These are phyloP conservation scores for Cephus cinctus DNA, from an alignment of 1,140 invertebrate genomes.

Conservation along the genomic window DNA sequence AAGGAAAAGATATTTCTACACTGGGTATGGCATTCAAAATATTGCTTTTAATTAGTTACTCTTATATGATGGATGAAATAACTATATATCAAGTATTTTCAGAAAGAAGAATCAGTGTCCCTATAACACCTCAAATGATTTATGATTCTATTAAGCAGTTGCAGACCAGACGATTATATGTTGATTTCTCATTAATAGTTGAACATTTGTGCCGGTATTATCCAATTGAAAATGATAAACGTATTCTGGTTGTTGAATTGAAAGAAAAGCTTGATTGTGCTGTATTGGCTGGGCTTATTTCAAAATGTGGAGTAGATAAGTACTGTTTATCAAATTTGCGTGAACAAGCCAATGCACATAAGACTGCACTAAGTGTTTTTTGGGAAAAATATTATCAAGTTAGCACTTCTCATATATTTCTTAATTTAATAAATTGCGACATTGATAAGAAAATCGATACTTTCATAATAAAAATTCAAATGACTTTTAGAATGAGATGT, in stretches of 20 bases:
- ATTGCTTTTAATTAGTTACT: too few relatives aligned
- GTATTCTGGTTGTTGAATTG: constrained; percentile 24
- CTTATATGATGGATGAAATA: too few relatives aligned
- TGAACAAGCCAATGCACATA: constrained; percentile 23
- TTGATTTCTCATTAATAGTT: constrained; percentile 24
- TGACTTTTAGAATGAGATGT: too few relatives aligned
- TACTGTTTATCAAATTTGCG: constrained; percentile 32
- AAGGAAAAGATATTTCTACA: too few relatives aligned
- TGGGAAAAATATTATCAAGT: constrained; percentile 33
- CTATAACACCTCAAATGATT: constrained; percentile 36
- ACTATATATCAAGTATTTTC: background rate
- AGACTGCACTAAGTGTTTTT: constrained; percentile 27
- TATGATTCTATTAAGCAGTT: constrained; percentile 24
- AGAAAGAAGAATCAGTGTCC: background rate
- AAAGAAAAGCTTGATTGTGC: constrained; percentile 29
- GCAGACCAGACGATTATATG: constrained; percentile 20
- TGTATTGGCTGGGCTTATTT: constrained; percentile 30
- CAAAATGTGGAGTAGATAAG: constrained; percentile 23
- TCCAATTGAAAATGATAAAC: constrained; percentile 24
- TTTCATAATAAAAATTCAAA: too few relatives aligned
- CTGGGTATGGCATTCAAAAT: too few relatives aligned
- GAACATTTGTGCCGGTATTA: constrained; percentile 25
- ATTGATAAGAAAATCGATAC: too few relatives aligned
- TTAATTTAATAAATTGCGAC: too few relatives aligned
- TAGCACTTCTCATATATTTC: too few relatives aligned